Evolutionary conservation across 1,140 invertebrate genomes (phyloP), one percentile per base, ranked within the genome.

Genomic region (Andricus grossulariae): DNA sequence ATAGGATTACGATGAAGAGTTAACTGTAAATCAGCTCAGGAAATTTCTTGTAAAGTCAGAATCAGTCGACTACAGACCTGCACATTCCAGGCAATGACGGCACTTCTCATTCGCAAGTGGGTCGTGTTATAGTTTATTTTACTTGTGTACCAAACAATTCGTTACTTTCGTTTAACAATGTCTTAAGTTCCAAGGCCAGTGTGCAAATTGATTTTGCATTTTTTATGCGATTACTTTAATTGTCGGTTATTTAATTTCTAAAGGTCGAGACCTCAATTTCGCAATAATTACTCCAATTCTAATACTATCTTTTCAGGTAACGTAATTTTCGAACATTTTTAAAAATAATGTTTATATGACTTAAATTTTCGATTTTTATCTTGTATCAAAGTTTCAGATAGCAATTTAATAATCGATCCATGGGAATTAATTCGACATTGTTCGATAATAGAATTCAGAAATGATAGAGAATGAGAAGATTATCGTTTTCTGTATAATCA

Each of bases 31-130:
- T 66, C 15, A 32, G 57, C 57, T 57, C 21, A 66, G 57, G 32
- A 66, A 32, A 66, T 66, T 13, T 66, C 21, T 66, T 66, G 16
- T 21, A 32, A 66, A 25, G 21, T 66, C 57, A 16, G 57, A 66
- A 32, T 66, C 57, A 66, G 21, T 16, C 13, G 39, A 32, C 16
- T 32, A 66, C 25, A 39, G 32, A 32, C 12, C 25, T 25, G 12
- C 21, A 66, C 57, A 66, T 66, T 66, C 57, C 57, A 66, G 25
- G 57, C 57, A 66, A 66, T 66, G 57, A 66, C 57, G 57, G 57
- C 57, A 66, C 32, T 39, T 66, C n/a, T 54, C 57, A 66, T 66
- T 66, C 25, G 57, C 57, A 66, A 66, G 12, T 66, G 57, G 57
- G 57, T 66, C 57, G 32, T 32, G 57, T 25, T 66, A 32, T 32